Percentiles rank a stretch among this genome's conserved stretches.
Conservation (phyloP, 2,888 invertebrate genomes). For the Cephus pulcher region DNA sequence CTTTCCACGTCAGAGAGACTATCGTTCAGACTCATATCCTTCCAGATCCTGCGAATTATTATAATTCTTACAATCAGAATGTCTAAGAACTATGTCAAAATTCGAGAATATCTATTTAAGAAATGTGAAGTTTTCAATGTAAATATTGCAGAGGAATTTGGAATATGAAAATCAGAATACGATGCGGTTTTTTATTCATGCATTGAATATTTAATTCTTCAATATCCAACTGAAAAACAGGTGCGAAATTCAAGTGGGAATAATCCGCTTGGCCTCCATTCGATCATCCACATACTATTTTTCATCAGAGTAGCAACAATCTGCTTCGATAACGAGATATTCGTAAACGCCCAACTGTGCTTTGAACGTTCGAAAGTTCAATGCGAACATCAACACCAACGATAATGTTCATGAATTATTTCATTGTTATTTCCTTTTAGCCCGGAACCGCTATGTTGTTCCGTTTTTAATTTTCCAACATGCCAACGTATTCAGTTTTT, state of each 20-base stretch:
- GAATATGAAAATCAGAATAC: not conserved
- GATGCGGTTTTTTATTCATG: not conserved
- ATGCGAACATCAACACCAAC: not conserved
- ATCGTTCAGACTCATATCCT: conserved; percentile 96
- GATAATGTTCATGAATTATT: not conserved
- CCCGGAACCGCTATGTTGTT: not conserved
- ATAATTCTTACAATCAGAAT: not conserved
- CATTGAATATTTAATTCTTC: not conserved
- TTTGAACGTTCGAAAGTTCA: not conserved
- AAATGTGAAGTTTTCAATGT: not conserved
- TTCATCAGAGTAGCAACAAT: not conserved
- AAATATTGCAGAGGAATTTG: not conserved
- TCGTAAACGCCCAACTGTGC: not conserved
- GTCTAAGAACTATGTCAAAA: not conserved
- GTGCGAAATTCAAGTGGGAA: not conserved
- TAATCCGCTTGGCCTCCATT: not conserved
- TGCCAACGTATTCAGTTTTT: not conserved
- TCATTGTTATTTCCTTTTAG: not conserved
- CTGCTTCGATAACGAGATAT: not conserved
- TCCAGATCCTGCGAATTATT: conserved; percentile 85
- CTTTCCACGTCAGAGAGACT: conserved; percentile 89
- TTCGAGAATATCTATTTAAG: not conserved
- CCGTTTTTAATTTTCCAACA: not conserved
- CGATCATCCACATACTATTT: not conserved
- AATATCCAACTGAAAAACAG: not conserved